These are phyloP conservation scores for Ooceraea biroi DNA, from an alignment of 1,140 invertebrate genomes.

Conservation along the genomic window DNA sequence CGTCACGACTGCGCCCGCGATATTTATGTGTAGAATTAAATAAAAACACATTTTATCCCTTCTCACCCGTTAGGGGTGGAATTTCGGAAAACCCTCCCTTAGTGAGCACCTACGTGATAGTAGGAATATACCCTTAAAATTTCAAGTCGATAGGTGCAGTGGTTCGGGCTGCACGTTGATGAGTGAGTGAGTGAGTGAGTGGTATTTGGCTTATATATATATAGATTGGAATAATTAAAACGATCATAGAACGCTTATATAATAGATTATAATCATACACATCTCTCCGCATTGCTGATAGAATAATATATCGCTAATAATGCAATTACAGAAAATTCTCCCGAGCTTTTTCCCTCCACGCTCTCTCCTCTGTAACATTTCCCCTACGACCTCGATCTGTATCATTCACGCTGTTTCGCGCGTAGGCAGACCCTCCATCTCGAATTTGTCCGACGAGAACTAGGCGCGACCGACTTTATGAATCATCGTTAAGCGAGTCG, in stretches of 20 bases:
- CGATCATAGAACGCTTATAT: background rate
- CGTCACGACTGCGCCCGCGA: too few relatives aligned
- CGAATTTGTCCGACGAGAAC: conserved; percentile 48
- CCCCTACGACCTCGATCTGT: conserved; percentile 2
- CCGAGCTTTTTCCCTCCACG: background rate
- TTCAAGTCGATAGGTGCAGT: too few relatives aligned
- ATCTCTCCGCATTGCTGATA: background rate
- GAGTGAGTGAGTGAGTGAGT: too few relatives aligned
- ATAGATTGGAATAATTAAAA: background rate
- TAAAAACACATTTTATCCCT: too few relatives aligned
- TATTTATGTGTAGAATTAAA: too few relatives aligned
- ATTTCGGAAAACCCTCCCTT: too few relatives aligned
- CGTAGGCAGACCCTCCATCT: conserved; percentile 38
- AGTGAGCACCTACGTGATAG: too few relatives aligned
- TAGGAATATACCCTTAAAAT: too few relatives aligned
- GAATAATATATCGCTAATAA: background rate
- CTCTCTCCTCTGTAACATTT: background rate
- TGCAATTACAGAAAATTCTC: background rate
- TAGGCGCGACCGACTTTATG: conserved; percentile 56
- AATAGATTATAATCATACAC: too few relatives aligned
- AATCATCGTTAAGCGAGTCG: conserved; percentile 50
- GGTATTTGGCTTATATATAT: too few relatives aligned
- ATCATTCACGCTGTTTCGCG: conserved; percentile 3
- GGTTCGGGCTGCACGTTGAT: too few relatives aligned
- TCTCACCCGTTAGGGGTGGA: too few relatives aligned